These are phyloP conservation scores for Porites cylindrica DNA, from an alignment of 92 coral and sea anemone species.

Conservation along the genomic window DNA sequence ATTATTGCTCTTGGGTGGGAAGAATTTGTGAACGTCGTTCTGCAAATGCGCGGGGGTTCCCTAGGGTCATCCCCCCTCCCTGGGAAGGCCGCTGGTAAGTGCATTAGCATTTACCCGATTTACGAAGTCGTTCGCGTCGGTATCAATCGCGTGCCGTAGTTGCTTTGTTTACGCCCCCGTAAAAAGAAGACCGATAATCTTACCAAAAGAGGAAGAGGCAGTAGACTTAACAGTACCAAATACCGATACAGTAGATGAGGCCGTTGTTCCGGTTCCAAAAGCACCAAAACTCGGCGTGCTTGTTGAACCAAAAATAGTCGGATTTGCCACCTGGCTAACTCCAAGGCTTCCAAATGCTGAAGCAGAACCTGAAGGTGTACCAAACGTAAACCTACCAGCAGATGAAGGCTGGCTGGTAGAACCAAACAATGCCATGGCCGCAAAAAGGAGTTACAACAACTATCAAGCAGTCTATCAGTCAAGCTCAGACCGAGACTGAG, in stretches of 20 bases:
- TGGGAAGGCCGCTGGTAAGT: too few relatives aligned
- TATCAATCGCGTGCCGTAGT: too few relatives aligned
- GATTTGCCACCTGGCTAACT: constrained; percentile 24
- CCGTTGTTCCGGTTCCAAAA: constrained; percentile 51
- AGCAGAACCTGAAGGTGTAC: constrained; percentile 47
- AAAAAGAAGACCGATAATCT: background rate
- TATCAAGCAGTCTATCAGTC: too few relatives aligned
- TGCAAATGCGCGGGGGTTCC: too few relatives aligned
- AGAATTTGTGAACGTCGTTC: too few relatives aligned
- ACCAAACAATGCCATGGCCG: constrained; percentile 35
- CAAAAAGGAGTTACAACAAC: background rate
- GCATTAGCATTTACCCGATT: too few relatives aligned
- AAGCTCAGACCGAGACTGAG: background rate
- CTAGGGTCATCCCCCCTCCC: too few relatives aligned
- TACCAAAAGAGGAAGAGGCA: constrained; percentile 76
- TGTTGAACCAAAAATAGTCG: constrained; percentile 62
- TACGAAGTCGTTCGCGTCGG: too few relatives aligned
- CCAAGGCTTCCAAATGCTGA: constrained; percentile 69
- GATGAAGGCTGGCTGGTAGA: constrained; percentile 40
- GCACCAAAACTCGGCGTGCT: constrained; percentile 46
- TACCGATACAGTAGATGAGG: constrained; percentile 15
- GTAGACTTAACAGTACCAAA: constrained; percentile 70
- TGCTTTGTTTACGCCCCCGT: too few relatives aligned
- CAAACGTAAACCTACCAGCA: constrained; percentile 59
- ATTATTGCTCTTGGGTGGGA: too few relatives aligned